Evolutionary conservation across 2,888 invertebrate species (phyloP).

Genomic region (Portevinia maculata): DNA sequence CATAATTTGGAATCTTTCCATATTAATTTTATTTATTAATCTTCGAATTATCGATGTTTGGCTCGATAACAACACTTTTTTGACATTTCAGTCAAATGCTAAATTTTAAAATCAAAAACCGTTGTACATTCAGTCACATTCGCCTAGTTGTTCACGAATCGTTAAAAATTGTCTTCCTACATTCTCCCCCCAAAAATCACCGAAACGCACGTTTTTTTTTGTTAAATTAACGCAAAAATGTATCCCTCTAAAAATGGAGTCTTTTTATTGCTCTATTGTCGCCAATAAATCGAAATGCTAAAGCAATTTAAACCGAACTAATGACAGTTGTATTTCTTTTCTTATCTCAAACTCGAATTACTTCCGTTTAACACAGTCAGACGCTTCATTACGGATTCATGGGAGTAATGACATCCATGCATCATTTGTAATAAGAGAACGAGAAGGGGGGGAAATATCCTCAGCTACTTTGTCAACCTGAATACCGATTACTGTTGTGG

Average conservation of each 20-base stretch:
- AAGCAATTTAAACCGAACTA: slow-evolving; percentile 26
- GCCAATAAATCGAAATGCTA: slow-evolving; percentile 18
- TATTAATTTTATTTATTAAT: too few species aligned
- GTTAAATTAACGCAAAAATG: too few species aligned
- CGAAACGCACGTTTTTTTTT: too few species aligned
- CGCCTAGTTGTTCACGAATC: too few species aligned
- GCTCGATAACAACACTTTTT: too few species aligned
- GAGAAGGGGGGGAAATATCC: slow-evolving; percentile 8
- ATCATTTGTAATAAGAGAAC: slow-evolving; percentile 24
- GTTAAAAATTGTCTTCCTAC: too few species aligned
- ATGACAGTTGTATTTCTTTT: slow-evolving; percentile 40
- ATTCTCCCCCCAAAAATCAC: too few species aligned
- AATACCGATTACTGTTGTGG: slow-evolving; percentile 52
- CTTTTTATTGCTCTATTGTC: background rate
- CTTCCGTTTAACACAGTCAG: slow-evolving; percentile 35
- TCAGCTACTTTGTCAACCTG: slow-evolving; percentile 51
- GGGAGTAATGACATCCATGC: slow-evolving; percentile 32
- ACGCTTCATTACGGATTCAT: slow-evolving; percentile 27
- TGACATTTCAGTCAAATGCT: too few species aligned
- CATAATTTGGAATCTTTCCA: too few species aligned
- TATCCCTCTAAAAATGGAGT: background rate
- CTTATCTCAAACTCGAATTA: slow-evolving; percentile 7
- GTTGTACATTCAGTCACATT: too few species aligned
- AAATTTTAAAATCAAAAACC: too few species aligned
- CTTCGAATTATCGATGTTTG: too few species aligned